Percentiles rank a stretch among this genome's conserved stretches.
Evolutionary conservation across 35 echinoderm and acorn worm species (phyloP).

Genomic region (Hemicentrotus pulcherrimus): DNA sequence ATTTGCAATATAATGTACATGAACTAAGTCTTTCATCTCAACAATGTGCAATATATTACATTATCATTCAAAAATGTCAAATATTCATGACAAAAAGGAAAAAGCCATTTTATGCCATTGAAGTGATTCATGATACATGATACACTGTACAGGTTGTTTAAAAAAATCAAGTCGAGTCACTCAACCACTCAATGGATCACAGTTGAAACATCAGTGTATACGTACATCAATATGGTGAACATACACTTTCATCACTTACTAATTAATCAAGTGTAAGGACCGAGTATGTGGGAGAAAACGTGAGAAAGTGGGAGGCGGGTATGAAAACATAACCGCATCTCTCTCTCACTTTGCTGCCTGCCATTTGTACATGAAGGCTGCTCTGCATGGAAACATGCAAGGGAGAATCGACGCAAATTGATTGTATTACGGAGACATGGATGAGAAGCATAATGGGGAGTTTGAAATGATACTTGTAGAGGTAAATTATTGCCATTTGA

Average conservation of each 20-base stretch:
- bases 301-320: not conserved
- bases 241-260: not conserved
- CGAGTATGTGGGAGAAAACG: not conserved
- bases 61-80: no score
- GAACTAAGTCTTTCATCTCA: no score
- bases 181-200: not conserved
- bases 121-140: no score
- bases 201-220: not conserved
- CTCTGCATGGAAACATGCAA: not conserved
- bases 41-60: no score
- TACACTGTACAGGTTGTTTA: no score
- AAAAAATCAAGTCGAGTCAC: not conserved
- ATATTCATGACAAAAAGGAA: no score
- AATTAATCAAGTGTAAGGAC: not conserved
- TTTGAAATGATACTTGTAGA: not conserved
- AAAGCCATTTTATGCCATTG: no score
- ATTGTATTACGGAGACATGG: not conserved
- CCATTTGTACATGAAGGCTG: not conserved
- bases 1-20: no score
- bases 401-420: not conserved
- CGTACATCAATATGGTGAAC: not conserved
- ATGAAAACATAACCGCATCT: not conserved
- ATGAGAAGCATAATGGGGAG: not conserved
- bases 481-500: not conserved
- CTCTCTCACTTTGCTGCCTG: not conserved